phyloP scores from a whole-genome alignment of 2,888 invertebrate genomes.

The Spilosoma lubricipeda region DNA sequence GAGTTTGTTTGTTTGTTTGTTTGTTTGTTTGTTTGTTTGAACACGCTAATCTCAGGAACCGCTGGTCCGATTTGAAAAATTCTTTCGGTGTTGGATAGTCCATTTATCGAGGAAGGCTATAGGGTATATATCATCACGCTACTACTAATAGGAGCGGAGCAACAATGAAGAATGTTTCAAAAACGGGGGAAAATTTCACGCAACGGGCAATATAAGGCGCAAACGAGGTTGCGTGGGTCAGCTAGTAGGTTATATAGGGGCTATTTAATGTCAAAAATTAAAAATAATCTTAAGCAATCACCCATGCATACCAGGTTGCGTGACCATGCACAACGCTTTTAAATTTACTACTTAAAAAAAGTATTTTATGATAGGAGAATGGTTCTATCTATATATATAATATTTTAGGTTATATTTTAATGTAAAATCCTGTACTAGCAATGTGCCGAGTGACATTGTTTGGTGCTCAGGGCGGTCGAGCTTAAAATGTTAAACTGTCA shows the following conservation, averaged over 20 bases:
- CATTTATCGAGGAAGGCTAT: too few relatives aligned
- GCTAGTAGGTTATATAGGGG: background rate
- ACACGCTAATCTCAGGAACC: too few relatives aligned
- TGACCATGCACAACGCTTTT: background rate
- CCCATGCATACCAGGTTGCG: background rate
- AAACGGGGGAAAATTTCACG: too few relatives aligned
- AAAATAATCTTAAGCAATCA: background rate
- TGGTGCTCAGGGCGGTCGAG: constrained; percentile 16
- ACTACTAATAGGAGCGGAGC: too few relatives aligned
- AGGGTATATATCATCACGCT: too few relatives aligned
- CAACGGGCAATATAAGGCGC: too few relatives aligned
- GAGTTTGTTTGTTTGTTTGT: too few relatives aligned
- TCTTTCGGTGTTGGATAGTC: too few relatives aligned
- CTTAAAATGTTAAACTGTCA: constrained; percentile 22
- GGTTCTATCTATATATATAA: background rate
- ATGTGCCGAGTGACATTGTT: constrained; percentile 1
- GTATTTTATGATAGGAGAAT: background rate
- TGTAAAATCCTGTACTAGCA: background rate
- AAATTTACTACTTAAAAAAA: background rate
- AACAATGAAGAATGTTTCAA: too few relatives aligned
- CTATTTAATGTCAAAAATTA: background rate
- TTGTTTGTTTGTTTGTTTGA: too few relatives aligned
- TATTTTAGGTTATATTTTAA: constrained; percentile 16
- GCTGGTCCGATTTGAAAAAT: too few relatives aligned
- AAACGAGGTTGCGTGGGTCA: too few relatives aligned